Evolutionary conservation across 2,113 vertebrate genomes (phyloP), one percentile per base, ranked within the genome.

Genomic region (Climacteris rufus): DNA sequence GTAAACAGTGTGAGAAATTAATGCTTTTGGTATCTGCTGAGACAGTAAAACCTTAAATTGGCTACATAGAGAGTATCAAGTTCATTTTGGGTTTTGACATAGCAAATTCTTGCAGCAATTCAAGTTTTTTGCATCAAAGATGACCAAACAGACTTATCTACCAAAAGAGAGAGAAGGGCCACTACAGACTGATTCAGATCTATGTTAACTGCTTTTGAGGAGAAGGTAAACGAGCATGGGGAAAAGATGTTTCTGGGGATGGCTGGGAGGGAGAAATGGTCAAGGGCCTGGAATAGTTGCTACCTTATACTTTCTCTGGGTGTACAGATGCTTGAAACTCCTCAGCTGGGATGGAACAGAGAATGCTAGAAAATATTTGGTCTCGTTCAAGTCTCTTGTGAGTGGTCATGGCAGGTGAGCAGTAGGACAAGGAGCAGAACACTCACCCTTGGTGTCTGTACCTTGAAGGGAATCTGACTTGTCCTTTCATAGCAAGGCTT

Each of bases 11-110:
- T 50, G 77, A 95, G 70, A 15, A 91, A 57, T 94, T 90, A 94
- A 87, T 91, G 60, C 31, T 87, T 94, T 89, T 49, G 49, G n/a
- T 93, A 81, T 94, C 96, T 96, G 88, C 90, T 92, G 88, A 93
- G 80, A 28, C 72, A 89, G 45, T 64, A 75, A 71, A 92, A 90
- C 37, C 64, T 83, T 60, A 27, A 47, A 8, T 14, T 52, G 22
- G 12, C 44, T 88, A 56, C 37, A 15, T 3, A 71, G 63, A 81
- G 80, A 65, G 33, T 23, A 18, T 60, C 42, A 66, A 44, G 33
- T 17, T 85, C 21, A 9, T 86, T 70, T 61, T 66, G 75, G 50
- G 49, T 76, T 82, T 85, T 59, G 54, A 15, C 3, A 1, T 11
- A 44, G 37, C 35, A 79, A 25, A 50, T 85, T 78, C 61, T 91